Evolutionary conservation across 2,888 invertebrate species (phyloP).

Genomic region (Clivina fossor): DNA sequence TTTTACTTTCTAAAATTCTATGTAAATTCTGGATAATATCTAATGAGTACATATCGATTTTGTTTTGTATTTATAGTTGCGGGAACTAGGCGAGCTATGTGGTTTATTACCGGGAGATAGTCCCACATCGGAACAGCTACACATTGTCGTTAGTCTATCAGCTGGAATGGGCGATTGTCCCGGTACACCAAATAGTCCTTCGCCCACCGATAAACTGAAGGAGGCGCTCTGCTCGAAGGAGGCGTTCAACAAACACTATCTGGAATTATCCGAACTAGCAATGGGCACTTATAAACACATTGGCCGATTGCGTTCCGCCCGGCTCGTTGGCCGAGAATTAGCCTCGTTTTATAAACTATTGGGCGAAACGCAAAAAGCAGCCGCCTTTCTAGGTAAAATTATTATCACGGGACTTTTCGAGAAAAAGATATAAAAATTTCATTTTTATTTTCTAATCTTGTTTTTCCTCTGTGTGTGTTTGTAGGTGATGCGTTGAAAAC

Average conservation of each 20-base stretch:
- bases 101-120: conserved; percentile 82
- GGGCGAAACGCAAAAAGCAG: conserved; percentile 85
- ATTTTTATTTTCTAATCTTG: no score
- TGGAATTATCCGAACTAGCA: conserved; percentile 90
- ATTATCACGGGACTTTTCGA: no score
- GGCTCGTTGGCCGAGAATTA: conserved; percentile 84
- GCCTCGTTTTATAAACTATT: conserved; percentile 88
- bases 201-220: conserved; percentile 81
- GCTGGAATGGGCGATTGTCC: conserved; percentile 83
- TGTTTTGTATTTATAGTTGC: conserved; percentile 59
- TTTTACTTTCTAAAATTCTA: conserved; percentile 28
- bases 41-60: background rate
- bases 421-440: no score
- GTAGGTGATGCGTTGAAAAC: conserved; percentile 84
- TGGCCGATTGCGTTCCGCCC: conserved; percentile 74
- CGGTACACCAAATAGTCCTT: conserved; percentile 57
- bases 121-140: conserved; percentile 85
- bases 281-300: conserved; percentile 97
- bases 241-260: conserved; percentile 85
- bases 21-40: background rate
- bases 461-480: no score
- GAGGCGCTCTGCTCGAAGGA: conserved; percentile 88
- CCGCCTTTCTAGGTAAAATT: conserved; percentile 85
- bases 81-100: conserved; percentile 84
- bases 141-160: conserved; percentile 85